Base-by-base conservation (phyloP, 2,113 vertebrate species). In the Drymodes brunneopygia region DNA sequence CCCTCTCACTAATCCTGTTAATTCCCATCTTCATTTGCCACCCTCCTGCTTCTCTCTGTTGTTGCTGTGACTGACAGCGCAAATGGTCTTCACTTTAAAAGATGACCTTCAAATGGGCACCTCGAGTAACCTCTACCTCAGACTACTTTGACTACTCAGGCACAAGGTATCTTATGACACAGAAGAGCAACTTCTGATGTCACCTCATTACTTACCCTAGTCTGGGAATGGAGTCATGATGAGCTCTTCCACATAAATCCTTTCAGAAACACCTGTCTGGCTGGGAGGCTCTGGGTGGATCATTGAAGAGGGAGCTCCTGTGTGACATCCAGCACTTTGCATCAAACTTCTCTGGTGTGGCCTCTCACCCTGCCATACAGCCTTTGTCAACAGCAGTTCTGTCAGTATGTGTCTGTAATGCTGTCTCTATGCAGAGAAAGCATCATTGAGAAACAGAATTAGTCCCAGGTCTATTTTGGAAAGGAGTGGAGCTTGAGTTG, bases 11-110 rank as follows among this genome's bases (percentile, higher is more conserved):
- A 98, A 97, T 98, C 96, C 94, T 82, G 69, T 80, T 96, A 93
- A 96, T 96, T 97, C 96, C 93, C 84, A 64, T 75, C 33, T 92
- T 97, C 56, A 18, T 92, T 90, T 86, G 48, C 69, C 62, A 79
- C 50, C 21, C 45, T 88, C 66, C 88, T 88, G 81, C 57, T 89
- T 95, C 85, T 75, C 50, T 58, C 51, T 92, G 62, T 61, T 90
- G 38, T 95, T 97, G 84, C 91, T 94, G 42, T 88, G 95, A 94
- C 38, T 78, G 95, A 94, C 36, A 80, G 95, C 95, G 94, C 97
- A 98, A 97, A 91, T 98, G 97, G 93, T 60, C 81, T 96, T 86
- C 50, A 72, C 93, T 97, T 97, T 95, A 90, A 97, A 97, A 94
- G 78, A 89, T 96, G 95, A 97, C 93, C 90, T 97, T 96, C 96